A percentile compares a stretch with the other conserved stretches of the same genome.
phyloP scores from a whole-genome alignment of 1,140 invertebrate species.

The Dreissena rostriformis region DNA sequence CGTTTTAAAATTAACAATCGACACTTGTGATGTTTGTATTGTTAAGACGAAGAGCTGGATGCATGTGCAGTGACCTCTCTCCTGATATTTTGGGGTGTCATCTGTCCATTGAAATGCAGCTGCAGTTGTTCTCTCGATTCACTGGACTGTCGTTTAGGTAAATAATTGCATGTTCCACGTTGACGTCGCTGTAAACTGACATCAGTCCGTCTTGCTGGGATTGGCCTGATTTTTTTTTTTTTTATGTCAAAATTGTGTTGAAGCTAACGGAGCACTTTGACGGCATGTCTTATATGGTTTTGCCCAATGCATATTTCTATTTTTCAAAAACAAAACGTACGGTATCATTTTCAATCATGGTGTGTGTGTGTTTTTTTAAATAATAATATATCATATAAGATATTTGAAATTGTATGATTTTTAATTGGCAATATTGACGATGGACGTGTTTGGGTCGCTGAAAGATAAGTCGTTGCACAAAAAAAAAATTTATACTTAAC shows the following conservation, averaged over 20 bases:
- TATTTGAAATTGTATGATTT: no score
- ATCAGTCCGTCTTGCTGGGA: conserved; percentile 6
- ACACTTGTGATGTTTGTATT: no score
- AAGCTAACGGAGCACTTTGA: background rate
- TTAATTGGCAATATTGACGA: background rate
- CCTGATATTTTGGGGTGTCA: no score
- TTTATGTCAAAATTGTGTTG: background rate
- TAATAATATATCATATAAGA: no score
- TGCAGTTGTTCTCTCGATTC: conserved; percentile 11
- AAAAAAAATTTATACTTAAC: background rate
- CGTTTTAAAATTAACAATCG: no score
- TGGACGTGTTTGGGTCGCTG: background rate
- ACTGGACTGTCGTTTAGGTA: background rate
- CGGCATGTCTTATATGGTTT: background rate
- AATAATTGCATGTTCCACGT: conserved; percentile 41
- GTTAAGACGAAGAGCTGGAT: no score
- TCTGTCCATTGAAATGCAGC: background rate
- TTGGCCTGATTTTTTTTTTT: background rate
- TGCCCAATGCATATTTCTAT: no score
- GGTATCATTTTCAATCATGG: no score
- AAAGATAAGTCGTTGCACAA: background rate
- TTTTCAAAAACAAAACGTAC: no score
- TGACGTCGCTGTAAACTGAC: conserved; percentile 46
- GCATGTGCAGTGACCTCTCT: no score
- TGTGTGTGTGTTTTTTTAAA: no score